Evolutionary conservation across 2,888 invertebrate species (phyloP), one percentile per base, ranked within the genome.

Genomic region (Elaeidobius kamerunicus): DNA sequence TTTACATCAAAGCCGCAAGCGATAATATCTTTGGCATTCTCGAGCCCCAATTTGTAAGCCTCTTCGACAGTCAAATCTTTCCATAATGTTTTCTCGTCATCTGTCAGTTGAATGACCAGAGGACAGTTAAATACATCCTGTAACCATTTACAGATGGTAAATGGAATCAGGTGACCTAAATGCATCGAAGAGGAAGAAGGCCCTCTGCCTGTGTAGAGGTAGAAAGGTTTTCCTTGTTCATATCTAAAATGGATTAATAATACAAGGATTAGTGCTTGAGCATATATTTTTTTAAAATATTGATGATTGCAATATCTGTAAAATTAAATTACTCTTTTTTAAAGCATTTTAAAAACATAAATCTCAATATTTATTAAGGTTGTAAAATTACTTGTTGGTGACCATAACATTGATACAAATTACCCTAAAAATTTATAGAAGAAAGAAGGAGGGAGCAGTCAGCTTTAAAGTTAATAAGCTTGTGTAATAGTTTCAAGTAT

Each of bases 81-180:
- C 98, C 99, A 99, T 64, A 99, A 78, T 3, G 86, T 90, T 72
- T 99, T 99, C 72, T 99, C 99, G 72, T 99, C 99, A 67, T 99
- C 99, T 0, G 98, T 98, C 67, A 99, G 73, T 72, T 99, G 99
- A 60, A 99, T 91, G 1, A 99, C 86, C 15, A 99, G 75, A 0
- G 97, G 96, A 2, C 97, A 95, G 72, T 97, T 82, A 70, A 99
- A 98, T 0, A 89, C 87, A 58, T 99, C 97, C 75, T 99, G 98
- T 2, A 99, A 76, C 94, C 95, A 97, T 72, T 93, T 94, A 16
- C 95, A 94, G 70, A 99, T 88, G 66, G 97, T 82, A 68, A 99
- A 99, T 3, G 99, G 98, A 64, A 99, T 87, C 65, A 99, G 79
- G 76, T 99, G 99, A 0, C 99, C 98, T 52, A 99, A 75, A 76